These are phyloP conservation scores for Pleuronectes platessa DNA, from an alignment of 2,113 vertebrate genomes.

Conservation along the genomic window DNA sequence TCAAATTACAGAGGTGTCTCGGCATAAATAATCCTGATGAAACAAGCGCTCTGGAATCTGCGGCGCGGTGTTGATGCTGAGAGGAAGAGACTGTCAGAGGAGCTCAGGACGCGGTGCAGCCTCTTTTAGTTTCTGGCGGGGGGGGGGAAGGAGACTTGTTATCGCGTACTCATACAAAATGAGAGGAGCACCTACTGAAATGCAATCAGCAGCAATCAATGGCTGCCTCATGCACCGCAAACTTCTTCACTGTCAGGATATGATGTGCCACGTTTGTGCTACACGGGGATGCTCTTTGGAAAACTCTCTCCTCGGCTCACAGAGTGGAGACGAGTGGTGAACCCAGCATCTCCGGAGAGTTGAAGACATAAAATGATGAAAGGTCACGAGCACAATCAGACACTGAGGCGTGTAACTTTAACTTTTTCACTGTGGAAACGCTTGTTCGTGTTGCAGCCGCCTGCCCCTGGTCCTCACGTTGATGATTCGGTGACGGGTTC, in stretches of 20 bases:
- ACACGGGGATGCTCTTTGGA: slow-evolving; percentile 30
- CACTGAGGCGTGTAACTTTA: slow-evolving; percentile 26
- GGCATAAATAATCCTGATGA: slow-evolving; percentile 60
- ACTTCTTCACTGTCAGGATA: slow-evolving; percentile 52
- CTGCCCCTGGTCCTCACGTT: slow-evolving; percentile 36
- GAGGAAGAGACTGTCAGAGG: slow-evolving; percentile 28
- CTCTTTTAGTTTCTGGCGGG: slow-evolving; percentile 39
- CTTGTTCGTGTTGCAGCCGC: slow-evolving; percentile 34
- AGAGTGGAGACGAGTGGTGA: slow-evolving; percentile 36
- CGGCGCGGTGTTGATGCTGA: slow-evolving; percentile 22
- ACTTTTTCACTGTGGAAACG: slow-evolving; percentile 29
- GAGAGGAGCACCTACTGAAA: slow-evolving; percentile 44
- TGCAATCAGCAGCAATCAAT: slow-evolving; percentile 65
- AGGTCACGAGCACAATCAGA: slow-evolving; percentile 42
- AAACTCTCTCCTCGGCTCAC: not conserved
- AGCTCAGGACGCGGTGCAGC: slow-evolving; percentile 22
- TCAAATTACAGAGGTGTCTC: slow-evolving; percentile 68
- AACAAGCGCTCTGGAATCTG: slow-evolving; percentile 37
- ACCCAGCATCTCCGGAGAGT: slow-evolving; percentile 21
- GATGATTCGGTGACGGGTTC: slow-evolving; percentile 56
- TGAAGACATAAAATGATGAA: slow-evolving; percentile 18
- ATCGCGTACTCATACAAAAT: slow-evolving; percentile 55
- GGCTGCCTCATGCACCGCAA: slow-evolving; percentile 39
- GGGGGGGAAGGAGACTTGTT: slow-evolving; percentile 48
- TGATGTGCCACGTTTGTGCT: slow-evolving; percentile 38